Evolutionary conservation across 2,797 vertebrate genomes (phyloP), one percentile per base, ranked within the genome.

Genomic region (Thunnus albacares): DNA sequence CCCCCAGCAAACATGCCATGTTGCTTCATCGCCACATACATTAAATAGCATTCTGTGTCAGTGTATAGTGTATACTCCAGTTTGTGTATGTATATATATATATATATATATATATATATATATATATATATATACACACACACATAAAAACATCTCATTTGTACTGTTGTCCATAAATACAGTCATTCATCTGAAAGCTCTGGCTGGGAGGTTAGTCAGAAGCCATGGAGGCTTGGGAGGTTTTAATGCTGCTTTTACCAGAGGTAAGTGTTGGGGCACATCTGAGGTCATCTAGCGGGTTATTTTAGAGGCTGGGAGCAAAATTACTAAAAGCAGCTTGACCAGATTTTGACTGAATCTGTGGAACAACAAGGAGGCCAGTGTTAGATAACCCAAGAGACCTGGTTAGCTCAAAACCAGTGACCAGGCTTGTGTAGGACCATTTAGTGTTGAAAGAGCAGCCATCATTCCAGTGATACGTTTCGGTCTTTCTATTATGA

Each of bases 221-320:
- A 22, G 58, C 30, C 28, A 57, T 8, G n/a, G 26, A 56, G 13
- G 14, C 1, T 0, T 61, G 22, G 17, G 8, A 45, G 20, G 13
- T 41, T 71, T 63, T 58, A 38, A 71, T 7, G 53, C 22, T 4
- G 8, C 66, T 70, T 70, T 70, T 30, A 71, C 49, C 59, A 58
- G 30, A 65, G 22, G 56, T 67, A 52, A 75, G 49, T 62, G 10
- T 55, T 2, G 7, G 45, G 68, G 33, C 68, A 33, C 15, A 20
- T 53, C 53, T 43, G 24, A 71, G 61, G 68, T 72, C 53, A 64
- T 63, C 41, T 22, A 30, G 6, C 38, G 75, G 38, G 55, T 72
- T 72, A 52, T 30, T 52, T 59, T 22, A 43, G 15, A 60, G 41
- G 68, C 45, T 65, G 20, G 24, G 33, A 51, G 38, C n/a, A 53